Conservation (phyloP, 2,888 invertebrate genomes). For the Brachypalpus laphriformis region DNA sequence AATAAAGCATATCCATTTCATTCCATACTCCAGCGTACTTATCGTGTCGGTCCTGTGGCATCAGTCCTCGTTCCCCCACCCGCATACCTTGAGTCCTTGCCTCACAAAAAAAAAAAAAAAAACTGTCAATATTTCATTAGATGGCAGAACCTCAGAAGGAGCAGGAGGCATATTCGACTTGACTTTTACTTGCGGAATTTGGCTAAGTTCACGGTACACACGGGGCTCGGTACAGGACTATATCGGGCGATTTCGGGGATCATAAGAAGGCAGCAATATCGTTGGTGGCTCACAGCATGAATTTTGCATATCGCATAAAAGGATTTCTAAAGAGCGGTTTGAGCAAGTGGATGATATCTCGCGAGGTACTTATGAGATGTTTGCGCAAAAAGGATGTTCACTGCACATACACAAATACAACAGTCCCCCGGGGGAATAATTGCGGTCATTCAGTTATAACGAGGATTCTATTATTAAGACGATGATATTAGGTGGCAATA, state of each 20-base stretch:
- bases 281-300: conserved; percentile 64
- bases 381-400: conserved; percentile 24
- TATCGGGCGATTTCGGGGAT: conserved; percentile 32
- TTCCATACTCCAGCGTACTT: conserved; percentile 46
- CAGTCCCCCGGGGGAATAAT: conserved; percentile 64
- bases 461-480: conserved; percentile 73
- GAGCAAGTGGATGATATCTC: conserved; percentile 57
- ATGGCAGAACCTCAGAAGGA: conserved; percentile 29
- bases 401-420: background rate
- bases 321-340: conserved; percentile 73
- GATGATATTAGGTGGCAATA: conserved; percentile 70
- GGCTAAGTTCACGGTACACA: conserved; percentile 39
- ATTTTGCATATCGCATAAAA: conserved; percentile 71
- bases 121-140: conserved; percentile 72
- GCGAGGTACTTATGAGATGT: conserved; percentile 62
- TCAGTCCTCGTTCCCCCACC: background rate
- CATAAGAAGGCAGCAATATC: conserved; percentile 28
- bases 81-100: conserved; percentile 18
- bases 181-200: conserved; percentile 26
- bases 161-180: conserved; percentile 44
- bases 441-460: conserved; percentile 73
- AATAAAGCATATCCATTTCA: conserved; percentile 71
- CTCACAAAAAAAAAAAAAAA: conserved; percentile 15
- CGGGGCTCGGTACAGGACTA: conserved; percentile 3
- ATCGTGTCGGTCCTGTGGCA: conserved; percentile 41